Conservation (phyloP, 2,888 invertebrate genomes). For the Campaea margaritaria region DNA sequence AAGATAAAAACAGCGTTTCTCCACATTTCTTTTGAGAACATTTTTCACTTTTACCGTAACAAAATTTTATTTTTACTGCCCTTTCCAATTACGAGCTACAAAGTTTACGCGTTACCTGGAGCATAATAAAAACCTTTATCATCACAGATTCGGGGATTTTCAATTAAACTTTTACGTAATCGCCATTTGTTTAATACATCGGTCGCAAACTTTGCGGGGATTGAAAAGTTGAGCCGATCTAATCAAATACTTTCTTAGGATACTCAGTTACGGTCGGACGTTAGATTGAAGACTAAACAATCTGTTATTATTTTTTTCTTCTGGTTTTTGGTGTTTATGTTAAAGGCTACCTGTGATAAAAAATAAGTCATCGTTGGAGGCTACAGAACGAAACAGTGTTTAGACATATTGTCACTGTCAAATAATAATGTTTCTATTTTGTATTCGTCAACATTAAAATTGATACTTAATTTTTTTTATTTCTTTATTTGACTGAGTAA, state of each 20-base stretch:
- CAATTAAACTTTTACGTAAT: slow-evolving; percentile 69
- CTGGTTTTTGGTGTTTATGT: too few species aligned
- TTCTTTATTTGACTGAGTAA: too few species aligned
- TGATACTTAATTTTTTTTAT: too few species aligned
- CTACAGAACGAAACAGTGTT: too few species aligned
- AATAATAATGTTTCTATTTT: too few species aligned
- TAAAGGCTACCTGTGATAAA: too few species aligned
- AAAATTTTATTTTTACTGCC: slow-evolving; percentile 54
- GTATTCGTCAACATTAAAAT: too few species aligned
- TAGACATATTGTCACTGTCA: too few species aligned
- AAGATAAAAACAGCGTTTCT: slow-evolving; percentile 21
- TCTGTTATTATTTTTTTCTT: not conserved
- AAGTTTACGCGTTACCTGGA: slow-evolving; percentile 61
- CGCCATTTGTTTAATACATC: slow-evolving; percentile 61
- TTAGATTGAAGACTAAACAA: slow-evolving; percentile 37
- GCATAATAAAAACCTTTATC: slow-evolving; percentile 66
- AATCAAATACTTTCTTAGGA: slow-evolving; percentile 56
- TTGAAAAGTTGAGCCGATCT: slow-evolving; percentile 57
- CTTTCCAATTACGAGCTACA: slow-evolving; percentile 55
- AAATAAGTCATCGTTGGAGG: too few species aligned
- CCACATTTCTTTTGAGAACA: slow-evolving; percentile 10
- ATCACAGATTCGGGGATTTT: slow-evolving; percentile 64
- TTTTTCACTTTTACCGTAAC: slow-evolving; percentile 37
- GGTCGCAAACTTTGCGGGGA: slow-evolving; percentile 52
- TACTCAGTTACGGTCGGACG: slow-evolving; percentile 45